Conservation (phyloP, 1,140 invertebrate genomes). For the Holotrichia oblita region DNA sequence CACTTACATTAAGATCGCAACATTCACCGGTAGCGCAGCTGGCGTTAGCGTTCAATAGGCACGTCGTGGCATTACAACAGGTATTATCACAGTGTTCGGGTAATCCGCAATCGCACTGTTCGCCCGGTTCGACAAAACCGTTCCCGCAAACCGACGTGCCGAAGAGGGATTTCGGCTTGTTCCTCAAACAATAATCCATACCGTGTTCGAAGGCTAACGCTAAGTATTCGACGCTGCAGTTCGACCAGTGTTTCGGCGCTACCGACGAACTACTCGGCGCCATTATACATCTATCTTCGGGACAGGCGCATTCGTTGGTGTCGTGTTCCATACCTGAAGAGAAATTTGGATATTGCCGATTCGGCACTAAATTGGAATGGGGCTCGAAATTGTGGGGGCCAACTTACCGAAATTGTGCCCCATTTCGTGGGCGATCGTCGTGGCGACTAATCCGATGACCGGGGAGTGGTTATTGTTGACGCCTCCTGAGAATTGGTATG, state of each 20-base stretch:
- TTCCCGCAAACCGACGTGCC: slow-evolving; percentile 95
- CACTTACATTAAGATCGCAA: slow-evolving; percentile 83
- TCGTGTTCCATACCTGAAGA: slow-evolving; percentile 92
- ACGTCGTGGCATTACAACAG: slow-evolving; percentile 90
- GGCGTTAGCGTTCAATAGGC: slow-evolving; percentile 85
- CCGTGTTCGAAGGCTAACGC: slow-evolving; percentile 95
- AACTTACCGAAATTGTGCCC: slow-evolving; percentile 91
- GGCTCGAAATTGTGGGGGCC: too few species aligned
- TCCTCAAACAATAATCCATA: too few species aligned
- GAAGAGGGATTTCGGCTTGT: too few species aligned
- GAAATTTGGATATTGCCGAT: too few species aligned
- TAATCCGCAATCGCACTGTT: slow-evolving; percentile 95
- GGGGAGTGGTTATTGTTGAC: slow-evolving; percentile 94
- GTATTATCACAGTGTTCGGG: slow-evolving; percentile 80
- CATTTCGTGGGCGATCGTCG: slow-evolving; percentile 98
- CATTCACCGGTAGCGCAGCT: slow-evolving; percentile 95
- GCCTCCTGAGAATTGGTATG: slow-evolving; percentile 95
- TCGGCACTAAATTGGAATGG: too few species aligned
- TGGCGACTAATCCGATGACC: slow-evolving; percentile 89
- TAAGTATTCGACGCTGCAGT: too few species aligned
- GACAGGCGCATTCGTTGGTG: slow-evolving; percentile 82
- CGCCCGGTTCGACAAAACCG: slow-evolving; percentile 93
- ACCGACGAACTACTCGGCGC: slow-evolving; percentile 88
- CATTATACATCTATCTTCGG: slow-evolving; percentile 95
- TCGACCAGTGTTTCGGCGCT: too few species aligned